Evolutionary conservation across 2,113 vertebrate genomes (phyloP).

Genomic region (Ptychochromis oligacanthus): DNA sequence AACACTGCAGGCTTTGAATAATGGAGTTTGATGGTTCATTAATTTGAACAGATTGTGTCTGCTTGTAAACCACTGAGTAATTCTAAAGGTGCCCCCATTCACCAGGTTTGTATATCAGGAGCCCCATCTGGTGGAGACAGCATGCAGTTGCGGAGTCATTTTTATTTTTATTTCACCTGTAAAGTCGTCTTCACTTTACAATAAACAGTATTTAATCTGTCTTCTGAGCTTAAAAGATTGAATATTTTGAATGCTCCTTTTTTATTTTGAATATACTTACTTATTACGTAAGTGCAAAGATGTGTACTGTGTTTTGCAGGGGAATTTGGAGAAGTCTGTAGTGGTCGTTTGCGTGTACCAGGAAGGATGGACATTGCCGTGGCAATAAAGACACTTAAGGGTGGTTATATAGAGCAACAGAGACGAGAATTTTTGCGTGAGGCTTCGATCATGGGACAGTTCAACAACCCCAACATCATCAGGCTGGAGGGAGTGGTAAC

Average conservation of each 20-base stretch:
- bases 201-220: background rate
- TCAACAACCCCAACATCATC: conserved; percentile 96
- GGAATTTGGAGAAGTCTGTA: conserved; percentile 98
- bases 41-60: conserved; percentile 45
- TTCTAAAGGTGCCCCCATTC: background rate
- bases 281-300: background rate
- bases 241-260: background rate
- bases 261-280: background rate
- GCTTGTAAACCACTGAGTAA: conserved; percentile 23
- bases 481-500: conserved; percentile 96
- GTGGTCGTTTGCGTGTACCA: conserved; percentile 90
- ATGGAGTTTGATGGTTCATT: conserved; percentile 49
- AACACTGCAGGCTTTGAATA: conserved; percentile 34
- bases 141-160: background rate
- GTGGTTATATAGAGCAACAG: conserved; percentile 92
- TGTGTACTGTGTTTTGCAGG: conserved; percentile 73
- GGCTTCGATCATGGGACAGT: conserved; percentile 97
- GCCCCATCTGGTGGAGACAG: conserved; percentile 64
- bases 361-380: conserved; percentile 93
- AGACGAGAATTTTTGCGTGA: conserved; percentile 94
- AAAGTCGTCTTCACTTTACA: background rate
- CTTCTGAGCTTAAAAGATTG: background rate
- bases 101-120: background rate
- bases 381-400: conserved; percentile 97
- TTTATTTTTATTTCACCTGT: background rate